phyloP scores from a whole-genome alignment of 1,140 invertebrate species.

The Dendroctonus valens region DNA sequence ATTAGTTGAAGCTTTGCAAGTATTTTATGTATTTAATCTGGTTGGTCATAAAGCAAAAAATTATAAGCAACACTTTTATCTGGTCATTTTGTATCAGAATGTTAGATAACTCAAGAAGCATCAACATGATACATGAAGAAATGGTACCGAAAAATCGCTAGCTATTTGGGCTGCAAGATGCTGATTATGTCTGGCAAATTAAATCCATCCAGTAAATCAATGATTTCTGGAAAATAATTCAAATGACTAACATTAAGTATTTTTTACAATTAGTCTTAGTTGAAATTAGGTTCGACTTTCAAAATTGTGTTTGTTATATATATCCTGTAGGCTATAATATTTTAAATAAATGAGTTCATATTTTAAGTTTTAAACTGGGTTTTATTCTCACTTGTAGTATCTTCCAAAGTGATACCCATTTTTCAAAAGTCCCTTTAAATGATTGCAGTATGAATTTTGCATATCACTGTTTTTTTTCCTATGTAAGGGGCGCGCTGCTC shows the following conservation, averaged over 20 bases:
- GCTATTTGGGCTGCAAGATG: background rate
- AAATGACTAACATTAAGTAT: conserved; percentile 44
- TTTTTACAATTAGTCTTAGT: conserved; percentile 43
- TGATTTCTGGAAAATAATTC: conserved; percentile 39
- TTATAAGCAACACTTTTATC: no score
- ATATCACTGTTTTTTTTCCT: no score
- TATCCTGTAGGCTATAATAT: conserved; percentile 42
- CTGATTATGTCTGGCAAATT: conserved; percentile 20
- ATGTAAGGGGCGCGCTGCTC: no score
- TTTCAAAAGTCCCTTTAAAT: no score
- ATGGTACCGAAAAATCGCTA: no score
- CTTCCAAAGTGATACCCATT: no score
- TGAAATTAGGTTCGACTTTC: conserved; percentile 34
- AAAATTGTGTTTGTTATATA: conserved; percentile 48
- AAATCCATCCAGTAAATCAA: conserved; percentile 7
- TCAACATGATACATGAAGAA: no score
- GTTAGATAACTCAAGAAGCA: no score
- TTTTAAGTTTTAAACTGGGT: conserved; percentile 43
- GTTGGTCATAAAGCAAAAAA: no score
- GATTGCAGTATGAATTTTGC: no score
- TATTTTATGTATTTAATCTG: no score
- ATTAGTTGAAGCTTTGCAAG: background rate
- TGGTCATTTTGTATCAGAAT: no score
- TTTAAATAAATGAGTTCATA: conserved; percentile 51
- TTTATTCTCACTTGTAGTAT: background rate